Evolutionary conservation across 2,888 invertebrate genomes (phyloP), one percentile per base, ranked within the genome.

Genomic region (Sipha maydis): DNA sequence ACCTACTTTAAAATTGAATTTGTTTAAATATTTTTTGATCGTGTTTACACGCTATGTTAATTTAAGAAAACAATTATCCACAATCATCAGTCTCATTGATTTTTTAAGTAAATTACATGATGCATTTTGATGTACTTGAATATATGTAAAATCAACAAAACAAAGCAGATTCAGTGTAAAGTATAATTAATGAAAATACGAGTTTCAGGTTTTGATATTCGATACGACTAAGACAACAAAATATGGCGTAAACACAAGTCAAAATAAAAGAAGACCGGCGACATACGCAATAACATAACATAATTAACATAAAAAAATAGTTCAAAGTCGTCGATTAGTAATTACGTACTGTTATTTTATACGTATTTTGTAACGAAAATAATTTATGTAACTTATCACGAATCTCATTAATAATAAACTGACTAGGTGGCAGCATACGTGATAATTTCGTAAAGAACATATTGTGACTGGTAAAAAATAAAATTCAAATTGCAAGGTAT

Each of bases 301-400:
- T 67, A 71, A 31, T 28, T 71, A 28, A 14, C 71, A 71, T 71
- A 31, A 71, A 28, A 71, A 71, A 71, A 71, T 31, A 71, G 31
- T 71, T 28, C 11, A 67, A 67, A 11, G n/a, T 28, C 71, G 28
- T 71, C 71, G 14, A 71, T 28, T 71, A 31, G 28, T 71, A 28
- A 28, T 71, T 28, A 71, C 31, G 21, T 61, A 61, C 48, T 75
- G 17, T 31, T 28, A 34, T 75, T 75, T 19, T 75, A 38, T 17
- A 21, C 73, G 25, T 75, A 75, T 75, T 75, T 75, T 28, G 31
- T 31, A 71, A 71, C 71, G 4, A 71, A 71, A 71, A 71, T 71
- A 71, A 71, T 71, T 71, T 31, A 71, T 71, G 71, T 71, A 14
- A 17, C 0, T 28, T 28, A 71, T 28, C n/a, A 69, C 69, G 28